Evolutionary conservation across 2,888 invertebrate genomes (phyloP).

Genomic region (Agelastica alni): DNA sequence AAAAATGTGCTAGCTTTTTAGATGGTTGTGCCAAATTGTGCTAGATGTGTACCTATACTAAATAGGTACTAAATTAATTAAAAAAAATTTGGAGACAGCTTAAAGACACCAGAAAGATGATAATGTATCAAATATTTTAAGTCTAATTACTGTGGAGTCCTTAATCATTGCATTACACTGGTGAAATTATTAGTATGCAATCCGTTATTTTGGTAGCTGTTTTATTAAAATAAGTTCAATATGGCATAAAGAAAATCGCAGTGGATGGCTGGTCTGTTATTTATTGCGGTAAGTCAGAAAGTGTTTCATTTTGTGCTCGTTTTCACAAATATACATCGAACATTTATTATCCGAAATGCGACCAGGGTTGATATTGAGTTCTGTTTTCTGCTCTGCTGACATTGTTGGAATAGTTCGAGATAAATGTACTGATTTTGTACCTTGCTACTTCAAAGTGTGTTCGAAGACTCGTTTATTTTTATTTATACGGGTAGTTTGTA

Average conservation of each 20-base stretch:
- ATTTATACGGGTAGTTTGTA: neutral
- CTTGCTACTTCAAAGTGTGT: constrained; percentile 12
- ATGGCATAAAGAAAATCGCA: constrained; percentile 39
- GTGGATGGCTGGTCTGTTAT: constrained; percentile 37
- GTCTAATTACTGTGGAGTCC: too few species aligned
- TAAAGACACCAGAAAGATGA: too few species aligned
- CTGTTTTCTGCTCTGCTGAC: constrained; percentile 20
- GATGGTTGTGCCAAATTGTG: too few species aligned
- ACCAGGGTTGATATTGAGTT: constrained; percentile 17
- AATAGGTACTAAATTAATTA: too few species aligned
- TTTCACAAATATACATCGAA: constrained; percentile 29
- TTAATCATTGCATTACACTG: too few species aligned
- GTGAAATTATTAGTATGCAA: too few species aligned
- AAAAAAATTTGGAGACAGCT: too few species aligned
- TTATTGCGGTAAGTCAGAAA: constrained; percentile 35
- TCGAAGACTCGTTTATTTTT: constrained; percentile 13
- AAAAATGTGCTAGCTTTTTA: too few species aligned
- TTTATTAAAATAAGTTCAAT: too few species aligned
- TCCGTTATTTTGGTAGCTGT: too few species aligned
- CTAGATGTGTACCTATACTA: too few species aligned
- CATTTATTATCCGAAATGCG: constrained; percentile 22
- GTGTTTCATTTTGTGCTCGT: constrained; percentile 32
- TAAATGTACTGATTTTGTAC: constrained; percentile 19
- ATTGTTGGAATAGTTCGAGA: constrained; percentile 16
- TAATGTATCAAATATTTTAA: too few species aligned